Evolutionary conservation across 2,888 invertebrate species (phyloP), one percentile per base, ranked within the genome.

Genomic region (Xestia rhomboidea): DNA sequence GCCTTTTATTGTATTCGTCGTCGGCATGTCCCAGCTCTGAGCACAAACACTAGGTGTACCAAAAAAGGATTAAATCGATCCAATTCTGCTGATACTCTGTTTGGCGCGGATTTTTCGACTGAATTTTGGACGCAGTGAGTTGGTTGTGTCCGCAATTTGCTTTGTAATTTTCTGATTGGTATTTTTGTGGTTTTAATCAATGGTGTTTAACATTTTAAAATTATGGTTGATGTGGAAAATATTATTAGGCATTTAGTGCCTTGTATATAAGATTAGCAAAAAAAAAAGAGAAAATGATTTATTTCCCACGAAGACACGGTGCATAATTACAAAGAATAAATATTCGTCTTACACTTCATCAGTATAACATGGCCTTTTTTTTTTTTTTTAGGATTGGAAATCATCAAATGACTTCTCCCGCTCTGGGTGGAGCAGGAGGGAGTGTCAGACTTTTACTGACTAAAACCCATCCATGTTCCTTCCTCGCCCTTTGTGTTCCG

Each of bases 51-150:
- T 78, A 81, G 79, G 72, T 85, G 86, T 81, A 82, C 82, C 83
- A 82, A 84, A 90, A 90, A 90, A 89, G 88, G 89, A 90, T 91
- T 90, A 89, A 90, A 90, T 89, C 90, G 88, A 90, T 89, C 90
- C 87, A 81, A 87, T 90, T 88, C 84, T 73, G 77, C 71, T 82
- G 79, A 85, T 88, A 83, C 77, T 68, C 73, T 77, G 75, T 82
- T 79, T 79, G 78, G 79, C 73, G 76, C 68, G 80, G 83, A 88
- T 85, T 91, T 91, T 90, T 88, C 68, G 62, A 71, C 62, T 49
- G 64, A 68, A 70, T 73, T 70, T 76, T 71, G 30, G 21, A 68
- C 11, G 60, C 68, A 66, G 15, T 63, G 62, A 62, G n/a, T 30
- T 24, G 38, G 8, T 6, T 60, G 24, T 81, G 80, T 84, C 73